Conservation (phyloP, 2,888 invertebrate species). For the Julus scanicus region DNA sequence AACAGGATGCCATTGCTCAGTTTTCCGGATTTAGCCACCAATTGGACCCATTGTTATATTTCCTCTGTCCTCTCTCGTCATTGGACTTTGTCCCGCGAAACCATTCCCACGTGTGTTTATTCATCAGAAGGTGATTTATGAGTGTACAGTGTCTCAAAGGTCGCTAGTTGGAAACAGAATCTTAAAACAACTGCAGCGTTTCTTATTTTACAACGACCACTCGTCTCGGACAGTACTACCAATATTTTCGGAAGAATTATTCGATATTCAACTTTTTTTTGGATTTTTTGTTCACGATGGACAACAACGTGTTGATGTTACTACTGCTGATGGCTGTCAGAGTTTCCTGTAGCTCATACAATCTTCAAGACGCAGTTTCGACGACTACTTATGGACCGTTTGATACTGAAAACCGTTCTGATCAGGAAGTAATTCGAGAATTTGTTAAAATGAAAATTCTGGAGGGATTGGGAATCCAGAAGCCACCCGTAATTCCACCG, state of each 20-base stretch:
- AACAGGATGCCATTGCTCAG: too few relatives aligned
- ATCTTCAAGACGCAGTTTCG: background rate
- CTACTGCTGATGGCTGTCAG: background rate
- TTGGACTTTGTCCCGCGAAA: background rate
- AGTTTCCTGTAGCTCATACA: background rate
- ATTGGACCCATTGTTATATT: background rate
- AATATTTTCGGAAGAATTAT: background rate
- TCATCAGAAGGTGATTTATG: background rate
- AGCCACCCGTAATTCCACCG: background rate
- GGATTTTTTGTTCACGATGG: background rate
- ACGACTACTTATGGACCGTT: too few relatives aligned
- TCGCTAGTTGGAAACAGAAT: background rate
- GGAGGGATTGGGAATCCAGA: background rate
- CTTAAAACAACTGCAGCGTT: too few relatives aligned
- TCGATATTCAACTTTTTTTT: too few relatives aligned
- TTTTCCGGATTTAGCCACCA: background rate
- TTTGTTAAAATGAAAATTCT: slow-evolving; percentile 9
- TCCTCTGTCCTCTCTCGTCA: background rate
- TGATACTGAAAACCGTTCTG: background rate
- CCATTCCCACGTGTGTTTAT: background rate
- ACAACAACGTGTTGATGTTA: background rate
- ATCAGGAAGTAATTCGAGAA: background rate
- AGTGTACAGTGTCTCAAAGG: background rate
- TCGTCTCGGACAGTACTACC: background rate
- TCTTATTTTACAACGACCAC: background rate